Percentiles rank a stretch among this genome's conserved stretches.
These are phyloP conservation scores for Ommatoiulus sabulosus DNA, from an alignment of 2,888 invertebrate genomes.

Conservation along the genomic window DNA sequence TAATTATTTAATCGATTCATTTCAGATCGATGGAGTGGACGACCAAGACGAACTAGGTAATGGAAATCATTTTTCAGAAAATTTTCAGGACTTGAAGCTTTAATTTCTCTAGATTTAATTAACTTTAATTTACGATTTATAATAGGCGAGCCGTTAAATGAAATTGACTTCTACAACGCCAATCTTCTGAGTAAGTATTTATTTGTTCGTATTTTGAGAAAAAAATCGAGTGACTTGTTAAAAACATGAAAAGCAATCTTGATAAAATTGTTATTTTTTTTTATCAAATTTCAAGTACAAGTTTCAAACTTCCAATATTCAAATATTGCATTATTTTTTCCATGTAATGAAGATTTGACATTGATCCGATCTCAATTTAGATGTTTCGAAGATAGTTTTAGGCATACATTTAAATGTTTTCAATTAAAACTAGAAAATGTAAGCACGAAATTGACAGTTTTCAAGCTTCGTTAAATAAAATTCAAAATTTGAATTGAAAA, in stretches of 20 bases:
- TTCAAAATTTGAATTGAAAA: no score
- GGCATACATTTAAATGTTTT: no score
- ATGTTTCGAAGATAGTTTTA: not conserved
- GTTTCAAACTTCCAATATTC: no score
- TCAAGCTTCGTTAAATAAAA: no score
- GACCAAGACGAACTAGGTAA: not conserved
- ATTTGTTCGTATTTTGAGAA: no score
- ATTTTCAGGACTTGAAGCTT: not conserved
- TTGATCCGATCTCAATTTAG: no score
- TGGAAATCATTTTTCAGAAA: not conserved
- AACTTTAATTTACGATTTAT: not conserved
- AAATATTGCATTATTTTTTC: not conserved
- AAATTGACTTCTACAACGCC: constrained; percentile 51
- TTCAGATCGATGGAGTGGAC: not conserved
- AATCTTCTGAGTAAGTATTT: constrained; percentile 38
- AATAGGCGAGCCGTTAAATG: constrained; percentile 50
- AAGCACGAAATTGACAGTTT: no score
- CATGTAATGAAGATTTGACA: not conserved
- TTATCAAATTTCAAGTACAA: no score
- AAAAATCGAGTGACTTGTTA: no score
- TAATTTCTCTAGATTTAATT: not conserved
- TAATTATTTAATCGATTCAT: not conserved
- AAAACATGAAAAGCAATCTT: no score
- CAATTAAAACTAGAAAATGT: no score
- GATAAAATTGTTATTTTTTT: no score